These are phyloP conservation scores for Gonioctena quinquepunctata DNA, from an alignment of 1,140 invertebrate species.

Conservation along the genomic window DNA sequence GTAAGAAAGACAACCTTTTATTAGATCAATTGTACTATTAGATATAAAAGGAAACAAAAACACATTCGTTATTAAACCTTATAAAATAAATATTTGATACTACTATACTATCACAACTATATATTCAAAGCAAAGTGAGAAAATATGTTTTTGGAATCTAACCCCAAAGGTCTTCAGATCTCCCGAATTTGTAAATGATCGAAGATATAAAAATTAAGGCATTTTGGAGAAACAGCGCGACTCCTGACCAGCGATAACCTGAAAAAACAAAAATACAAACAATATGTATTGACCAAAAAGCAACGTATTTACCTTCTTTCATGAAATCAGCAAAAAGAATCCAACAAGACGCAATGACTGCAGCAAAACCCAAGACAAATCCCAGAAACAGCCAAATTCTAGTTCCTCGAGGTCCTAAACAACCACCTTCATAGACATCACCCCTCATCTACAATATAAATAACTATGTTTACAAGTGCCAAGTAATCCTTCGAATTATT, in stretches of 20 bases:
- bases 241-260: slow-evolving; percentile 74
- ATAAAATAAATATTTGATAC: background rate
- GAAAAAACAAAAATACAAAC: slow-evolving; percentile 20
- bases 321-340: slow-evolving; percentile 87
- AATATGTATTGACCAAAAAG: background rate
- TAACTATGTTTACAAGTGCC: too few relatives aligned
- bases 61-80: too few relatives aligned
- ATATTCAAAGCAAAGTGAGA: too few relatives aligned
- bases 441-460: slow-evolving; percentile 81
- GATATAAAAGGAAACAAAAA: too few relatives aligned
- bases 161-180: slow-evolving; percentile 83
- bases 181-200: slow-evolving; percentile 91
- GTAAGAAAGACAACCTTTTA: too few relatives aligned
- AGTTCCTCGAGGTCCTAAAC: slow-evolving; percentile 85
- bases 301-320: slow-evolving; percentile 53
- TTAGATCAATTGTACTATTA: too few relatives aligned
- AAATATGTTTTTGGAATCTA: background rate
- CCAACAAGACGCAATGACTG: slow-evolving; percentile 94
- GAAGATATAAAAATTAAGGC: slow-evolving; percentile 91
- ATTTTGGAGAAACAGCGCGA: slow-evolving; percentile 94
- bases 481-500: background rate
- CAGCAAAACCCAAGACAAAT: slow-evolving; percentile 94
- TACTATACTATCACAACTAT: background rate
- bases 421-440: slow-evolving; percentile 84
- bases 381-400: slow-evolving; percentile 95